These are phyloP conservation scores for Ctenosaura bakeri DNA, from an alignment of 2,797 vertebrate species.

Conservation along the genomic window DNA sequence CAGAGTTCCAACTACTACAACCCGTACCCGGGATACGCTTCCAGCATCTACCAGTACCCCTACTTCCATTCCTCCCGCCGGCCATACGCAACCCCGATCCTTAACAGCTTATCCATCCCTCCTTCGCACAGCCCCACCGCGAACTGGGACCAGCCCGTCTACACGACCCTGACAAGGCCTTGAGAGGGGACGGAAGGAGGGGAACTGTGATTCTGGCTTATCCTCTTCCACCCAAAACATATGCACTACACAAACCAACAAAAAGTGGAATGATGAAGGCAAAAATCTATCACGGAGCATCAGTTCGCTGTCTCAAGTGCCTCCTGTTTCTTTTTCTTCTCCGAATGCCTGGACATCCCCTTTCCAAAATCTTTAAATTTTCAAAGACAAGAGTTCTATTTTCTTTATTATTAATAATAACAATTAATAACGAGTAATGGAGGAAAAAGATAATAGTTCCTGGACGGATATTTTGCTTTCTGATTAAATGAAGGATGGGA, in stretches of 20 bases:
- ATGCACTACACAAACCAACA: conserved; percentile 81
- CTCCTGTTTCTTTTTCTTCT: conserved; percentile 83
- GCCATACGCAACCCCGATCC: conserved; percentile 91
- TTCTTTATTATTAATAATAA: conserved; percentile 55
- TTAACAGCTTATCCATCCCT: conserved; percentile 92
- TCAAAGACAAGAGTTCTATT: conserved; percentile 59
- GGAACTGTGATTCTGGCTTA: conserved; percentile 24
- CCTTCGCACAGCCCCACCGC: conserved; percentile 91
- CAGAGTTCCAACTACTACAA: conserved; percentile 95
- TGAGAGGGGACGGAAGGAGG: conserved; percentile 66
- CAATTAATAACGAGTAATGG: background rate
- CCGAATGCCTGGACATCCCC: conserved; percentile 11
- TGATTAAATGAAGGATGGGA: conserved; percentile 76
- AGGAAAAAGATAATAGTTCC: background rate
- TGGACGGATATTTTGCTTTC: conserved; percentile 51
- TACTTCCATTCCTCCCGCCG: conserved; percentile 95
- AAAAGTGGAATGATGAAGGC: conserved; percentile 53
- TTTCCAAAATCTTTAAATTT: conserved; percentile 53
- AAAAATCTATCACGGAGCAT: conserved; percentile 49
- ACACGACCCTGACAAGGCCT: conserved; percentile 93
- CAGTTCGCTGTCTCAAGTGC: conserved; percentile 82
- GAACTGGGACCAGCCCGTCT: conserved; percentile 97
- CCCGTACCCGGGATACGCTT: conserved; percentile 92
- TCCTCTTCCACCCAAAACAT: conserved; percentile 35
- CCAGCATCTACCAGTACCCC: conserved; percentile 94